Percentiles rank a stretch among this genome's conserved stretches.
These are phyloP conservation scores for Phoxinus phoxinus DNA, from an alignment of 2,113 vertebrate species.

Conservation along the genomic window DNA sequence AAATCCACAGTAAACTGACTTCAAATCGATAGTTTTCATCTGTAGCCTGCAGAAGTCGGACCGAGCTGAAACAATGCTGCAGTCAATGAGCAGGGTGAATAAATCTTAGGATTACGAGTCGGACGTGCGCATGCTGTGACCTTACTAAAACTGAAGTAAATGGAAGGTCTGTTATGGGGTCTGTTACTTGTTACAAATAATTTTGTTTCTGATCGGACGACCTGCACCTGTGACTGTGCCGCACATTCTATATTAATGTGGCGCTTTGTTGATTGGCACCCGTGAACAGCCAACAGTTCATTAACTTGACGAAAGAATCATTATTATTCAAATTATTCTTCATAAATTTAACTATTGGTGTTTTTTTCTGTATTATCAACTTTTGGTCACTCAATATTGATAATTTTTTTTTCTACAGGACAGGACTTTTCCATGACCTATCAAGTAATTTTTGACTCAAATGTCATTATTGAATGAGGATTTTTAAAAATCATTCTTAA, in stretches of 20 bases:
- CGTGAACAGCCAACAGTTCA: neutral
- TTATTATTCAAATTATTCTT: neutral
- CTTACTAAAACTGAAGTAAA: slow-evolving; percentile 36
- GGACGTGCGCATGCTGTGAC: neutral
- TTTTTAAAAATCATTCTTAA: neutral
- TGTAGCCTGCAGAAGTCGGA: slow-evolving; percentile 72
- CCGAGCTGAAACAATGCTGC: slow-evolving; percentile 46
- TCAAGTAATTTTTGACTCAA: neutral
- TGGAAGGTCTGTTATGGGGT: slow-evolving; percentile 9
- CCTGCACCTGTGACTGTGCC: neutral
- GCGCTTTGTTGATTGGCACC: neutral
- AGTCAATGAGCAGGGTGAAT: slow-evolving; percentile 38
- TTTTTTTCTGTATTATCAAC: neutral
- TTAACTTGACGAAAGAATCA: neutral
- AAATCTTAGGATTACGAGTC: slow-evolving; percentile 43
- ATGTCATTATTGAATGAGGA: neutral
- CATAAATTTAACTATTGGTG: neutral
- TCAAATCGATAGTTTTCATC: slow-evolving; percentile 94
- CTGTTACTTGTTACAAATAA: slow-evolving; percentile 35
- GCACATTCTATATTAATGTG: neutral
- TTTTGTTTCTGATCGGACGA: neutral
- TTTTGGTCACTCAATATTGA: neutral
- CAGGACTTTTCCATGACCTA: neutral
- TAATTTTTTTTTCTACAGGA: neutral
- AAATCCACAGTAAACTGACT: slow-evolving; percentile 81